Percentiles rank a stretch among this genome's conserved stretches.
Conservation (phyloP, 1,140 invertebrate genomes). For the Zaprionus davidi region DNA sequence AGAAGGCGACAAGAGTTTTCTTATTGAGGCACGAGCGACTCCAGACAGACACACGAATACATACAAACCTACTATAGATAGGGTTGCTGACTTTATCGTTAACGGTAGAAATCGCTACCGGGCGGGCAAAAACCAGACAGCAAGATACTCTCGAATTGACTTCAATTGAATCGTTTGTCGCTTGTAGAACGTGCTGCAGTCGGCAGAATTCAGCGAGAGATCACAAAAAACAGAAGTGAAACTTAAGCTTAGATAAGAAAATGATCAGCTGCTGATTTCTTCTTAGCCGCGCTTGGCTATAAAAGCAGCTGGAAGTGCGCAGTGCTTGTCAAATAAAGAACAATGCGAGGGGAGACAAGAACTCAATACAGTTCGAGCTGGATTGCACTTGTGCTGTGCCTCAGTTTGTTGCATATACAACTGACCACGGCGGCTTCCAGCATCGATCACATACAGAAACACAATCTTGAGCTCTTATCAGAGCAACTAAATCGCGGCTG, state of each 20-base stretch:
- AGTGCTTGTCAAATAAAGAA: slow-evolving; percentile 24
- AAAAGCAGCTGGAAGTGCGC: slow-evolving; percentile 22
- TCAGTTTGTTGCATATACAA: slow-evolving; percentile 13
- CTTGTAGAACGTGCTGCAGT: slow-evolving; percentile 33
- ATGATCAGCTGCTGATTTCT: slow-evolving; percentile 9
- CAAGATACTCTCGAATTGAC: slow-evolving; percentile 21
- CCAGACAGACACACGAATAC: neutral
- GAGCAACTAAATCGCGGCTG: slow-evolving; percentile 69
- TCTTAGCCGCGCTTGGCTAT: slow-evolving; percentile 35
- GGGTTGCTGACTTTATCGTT: slow-evolving; percentile 14
- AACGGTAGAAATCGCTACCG: slow-evolving; percentile 17
- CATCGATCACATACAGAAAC: slow-evolving; percentile 63
- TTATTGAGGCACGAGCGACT: slow-evolving; percentile 38
- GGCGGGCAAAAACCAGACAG: slow-evolving; percentile 58
- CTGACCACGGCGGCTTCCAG: neutral
- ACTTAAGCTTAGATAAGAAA: slow-evolving; percentile 23
- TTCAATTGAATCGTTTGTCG: slow-evolving; percentile 14
- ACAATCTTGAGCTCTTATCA: slow-evolving; percentile 65
- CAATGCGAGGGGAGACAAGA: slow-evolving; percentile 40
- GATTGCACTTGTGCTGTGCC: neutral
- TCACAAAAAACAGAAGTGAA: neutral
- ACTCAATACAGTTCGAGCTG: slow-evolving; percentile 19
- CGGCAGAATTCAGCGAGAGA: neutral
- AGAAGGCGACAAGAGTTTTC: slow-evolving; percentile 21
- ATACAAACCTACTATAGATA: slow-evolving; percentile 20